phyloP scores from a whole-genome alignment of 2,797 vertebrate species.

The Poeciliopsis infans region DNA sequence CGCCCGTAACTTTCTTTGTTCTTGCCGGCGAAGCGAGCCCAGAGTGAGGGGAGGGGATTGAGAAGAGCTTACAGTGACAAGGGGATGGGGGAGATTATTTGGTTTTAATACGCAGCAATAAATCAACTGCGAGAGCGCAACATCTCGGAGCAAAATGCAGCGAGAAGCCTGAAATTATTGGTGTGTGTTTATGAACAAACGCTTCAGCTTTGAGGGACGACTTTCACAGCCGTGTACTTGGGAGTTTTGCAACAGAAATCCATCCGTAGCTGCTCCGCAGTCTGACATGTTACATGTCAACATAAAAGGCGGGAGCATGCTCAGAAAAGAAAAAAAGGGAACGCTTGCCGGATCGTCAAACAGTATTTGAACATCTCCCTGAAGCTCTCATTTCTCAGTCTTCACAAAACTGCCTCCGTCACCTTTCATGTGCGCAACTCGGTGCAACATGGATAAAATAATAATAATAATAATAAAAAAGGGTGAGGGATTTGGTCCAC shows the following conservation, averaged over 20 bases:
- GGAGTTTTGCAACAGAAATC: not conserved
- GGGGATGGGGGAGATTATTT: constrained; percentile 53
- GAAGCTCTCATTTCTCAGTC: constrained; percentile 2
- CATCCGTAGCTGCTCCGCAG: not conserved
- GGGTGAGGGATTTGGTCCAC: constrained; percentile 5
- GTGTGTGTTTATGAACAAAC: not conserved
- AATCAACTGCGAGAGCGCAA: constrained; percentile 34
- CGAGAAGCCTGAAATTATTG: not conserved
- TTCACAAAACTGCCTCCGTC: constrained; percentile 19
- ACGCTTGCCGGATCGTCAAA: constrained; percentile 5
- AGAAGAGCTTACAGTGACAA: constrained; percentile 32
- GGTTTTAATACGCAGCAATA: constrained; percentile 39
- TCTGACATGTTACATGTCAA: not conserved
- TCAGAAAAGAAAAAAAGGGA: not conserved
- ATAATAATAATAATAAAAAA: not conserved
- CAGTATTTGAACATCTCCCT: constrained; percentile 23
- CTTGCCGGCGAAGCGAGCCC: constrained; percentile 35
- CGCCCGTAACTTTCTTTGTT: constrained; percentile 64
- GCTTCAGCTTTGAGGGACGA: not conserved
- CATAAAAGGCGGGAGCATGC: constrained; percentile 1
- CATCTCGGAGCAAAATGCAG: constrained; percentile 13
- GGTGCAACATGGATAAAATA: not conserved
- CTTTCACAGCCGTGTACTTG: not conserved
- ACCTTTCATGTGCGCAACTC: constrained; percentile 14
- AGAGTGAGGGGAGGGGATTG: constrained; percentile 41